Base-by-base conservation (phyloP, 2,797 vertebrate species). In the Sphaeramia orbicularis region DNA sequence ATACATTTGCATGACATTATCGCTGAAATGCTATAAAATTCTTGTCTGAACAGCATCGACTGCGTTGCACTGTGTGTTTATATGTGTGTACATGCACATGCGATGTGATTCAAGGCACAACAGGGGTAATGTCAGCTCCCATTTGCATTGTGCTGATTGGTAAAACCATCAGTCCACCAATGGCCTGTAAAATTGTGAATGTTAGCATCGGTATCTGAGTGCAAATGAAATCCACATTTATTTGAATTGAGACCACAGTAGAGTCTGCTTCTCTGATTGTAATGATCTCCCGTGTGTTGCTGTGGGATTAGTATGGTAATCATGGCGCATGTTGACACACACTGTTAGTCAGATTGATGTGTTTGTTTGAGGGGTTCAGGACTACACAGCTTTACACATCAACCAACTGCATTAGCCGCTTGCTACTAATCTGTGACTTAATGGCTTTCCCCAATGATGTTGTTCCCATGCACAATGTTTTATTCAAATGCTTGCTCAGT, bases 331-430 rank as follows among this genome's bases (percentile, higher is more conserved):
- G 86, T 89, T 87, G 80, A 77, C 78, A 89, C 80, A 89, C 71
- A 68, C 69, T 43, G 79, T 69, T 76, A 75, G 77, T 76, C 78
- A 89, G 87, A 91, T 75, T 85, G 86, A 91, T 90, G 85, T 71
- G 84, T 88, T 86, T 91, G 78, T 87, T 86, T 78, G 78, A 85
- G 78, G 64, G 54, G 69, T 59, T 76, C 58, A 64, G 58, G 51
- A 65, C 76, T 56, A 41, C 36, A 30, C 66, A 53, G 78, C 55
- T 78, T 81, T 70, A 72, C 74, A 80, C 73, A 74, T 61, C 14
- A 38, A 72, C 84, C 52, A 75, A 87, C 81, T 57, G 76, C 80
- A 81, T 88, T 81, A 78, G 73, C 83, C 48, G 75, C 85, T 72
- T 48, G 55, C 66, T 58, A 52, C 78, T 89, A 88, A 90, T 88